Base-by-base conservation (phyloP, 2,797 vertebrate genomes). In the Scarus forsteni region DNA sequence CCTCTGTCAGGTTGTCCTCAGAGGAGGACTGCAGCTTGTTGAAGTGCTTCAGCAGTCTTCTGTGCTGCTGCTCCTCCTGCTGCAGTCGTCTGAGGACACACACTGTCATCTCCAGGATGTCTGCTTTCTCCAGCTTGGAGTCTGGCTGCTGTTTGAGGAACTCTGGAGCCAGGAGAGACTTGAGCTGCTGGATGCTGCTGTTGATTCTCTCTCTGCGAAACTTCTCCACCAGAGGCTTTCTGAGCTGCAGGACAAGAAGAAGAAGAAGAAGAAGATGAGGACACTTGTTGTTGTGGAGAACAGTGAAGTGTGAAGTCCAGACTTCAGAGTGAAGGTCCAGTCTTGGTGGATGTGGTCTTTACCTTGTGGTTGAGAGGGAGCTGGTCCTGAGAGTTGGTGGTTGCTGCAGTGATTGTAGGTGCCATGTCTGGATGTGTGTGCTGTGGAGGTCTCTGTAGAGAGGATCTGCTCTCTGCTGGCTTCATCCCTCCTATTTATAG, bases 221-320 rank as follows among this genome's bases (percentile, higher is more conserved):
- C 74, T 95, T 96, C 85, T 96, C 95, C 89, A 95, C 94, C 83
- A 94, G 80, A 0, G 93, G 92, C 58, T 90, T 95, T 56, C 93
- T 92, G 61, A 93, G 75, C 94, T 96, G 93, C 52, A 86, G 15
- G 8, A n/a, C n/a, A n/a, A n/a, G n/a, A n/a, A n/a, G n/a, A 35
- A 73, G 18, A 85, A 71, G 8, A 77, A 10, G 0, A 79, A 50
- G 65, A 44, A 67, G 42, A 73, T 83, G 49, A 84, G 55, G 73
- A 14, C 60, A 57, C 43, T 42, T 46, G 34, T 81, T 70, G 56
- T 73, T 2, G 15, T 11, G 14, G 3, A 44, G 5, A 40, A 44
- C 27, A 54, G 36, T 2, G 36, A 0, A 3, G 18, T 35, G n/a
- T 10, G 1, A 8, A 42, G 10, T 11, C 35, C 61, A 44, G 1